Conservation (phyloP, 2,797 vertebrate species). For the Microcaecilia unicolor region DNA sequence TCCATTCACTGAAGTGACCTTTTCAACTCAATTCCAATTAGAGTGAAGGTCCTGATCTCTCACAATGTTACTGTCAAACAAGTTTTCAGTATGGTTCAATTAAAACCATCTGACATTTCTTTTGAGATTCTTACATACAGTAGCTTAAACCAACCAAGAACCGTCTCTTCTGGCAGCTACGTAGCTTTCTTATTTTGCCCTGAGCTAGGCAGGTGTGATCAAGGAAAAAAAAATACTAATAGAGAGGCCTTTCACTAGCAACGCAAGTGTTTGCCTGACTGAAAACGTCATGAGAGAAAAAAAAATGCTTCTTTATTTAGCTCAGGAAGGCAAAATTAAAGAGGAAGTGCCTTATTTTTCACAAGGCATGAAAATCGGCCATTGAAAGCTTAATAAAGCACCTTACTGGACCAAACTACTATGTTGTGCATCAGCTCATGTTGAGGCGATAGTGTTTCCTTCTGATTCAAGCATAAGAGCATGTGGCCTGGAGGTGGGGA, state of each 20-base stretch:
- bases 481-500: too few relatives aligned
- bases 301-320: neutral
- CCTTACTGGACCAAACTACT: neutral
- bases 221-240: slow-evolving; percentile 3
- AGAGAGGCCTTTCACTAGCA: slow-evolving; percentile 19
- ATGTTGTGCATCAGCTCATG: neutral
- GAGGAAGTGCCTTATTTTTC: slow-evolving; percentile 16
- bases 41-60: slow-evolving; percentile 33
- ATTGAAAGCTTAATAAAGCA: neutral
- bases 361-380: neutral
- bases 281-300: slow-evolving; percentile 16
- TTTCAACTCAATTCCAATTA: slow-evolving; percentile 37
- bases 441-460: too few relatives aligned
- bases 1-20: too few relatives aligned
- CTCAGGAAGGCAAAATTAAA: slow-evolving; percentile 18
- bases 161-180: slow-evolving; percentile 26
- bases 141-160: slow-evolving; percentile 35
- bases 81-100: slow-evolving; percentile 49
- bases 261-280: slow-evolving; percentile 46
- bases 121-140: slow-evolving; percentile 36
- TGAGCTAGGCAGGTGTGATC: slow-evolving; percentile 47
- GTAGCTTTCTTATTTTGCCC: slow-evolving; percentile 37
- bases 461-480: too few relatives aligned
- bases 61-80: slow-evolving; percentile 34
- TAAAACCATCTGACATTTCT: slow-evolving; percentile 43